A percentile compares a stretch with the other conserved stretches of the same genome.
These are phyloP conservation scores for Calameuta pallipes DNA, from an alignment of 2,888 invertebrate species.

Conservation along the genomic window DNA sequence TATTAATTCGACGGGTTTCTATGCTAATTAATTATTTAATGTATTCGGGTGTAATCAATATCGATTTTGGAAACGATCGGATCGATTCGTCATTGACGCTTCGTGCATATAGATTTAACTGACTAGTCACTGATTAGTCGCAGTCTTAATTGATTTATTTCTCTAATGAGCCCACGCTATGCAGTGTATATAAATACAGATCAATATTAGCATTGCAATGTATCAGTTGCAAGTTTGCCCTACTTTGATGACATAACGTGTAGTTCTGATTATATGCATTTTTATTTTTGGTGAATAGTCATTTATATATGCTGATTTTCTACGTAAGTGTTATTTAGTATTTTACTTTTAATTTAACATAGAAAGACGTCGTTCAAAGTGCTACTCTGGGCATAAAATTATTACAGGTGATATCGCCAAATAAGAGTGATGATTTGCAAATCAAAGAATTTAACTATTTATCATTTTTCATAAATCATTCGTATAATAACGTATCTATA, in stretches of 20 bases:
- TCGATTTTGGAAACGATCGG: background rate
- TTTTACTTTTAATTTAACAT: background rate
- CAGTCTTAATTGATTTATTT: slow-evolving; percentile 41
- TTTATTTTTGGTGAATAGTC: background rate
- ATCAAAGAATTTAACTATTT: background rate
- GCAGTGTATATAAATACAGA: background rate
- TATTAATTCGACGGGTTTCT: background rate
- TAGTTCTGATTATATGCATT: background rate
- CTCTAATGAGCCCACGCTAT: slow-evolving; percentile 37
- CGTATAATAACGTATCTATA: background rate
- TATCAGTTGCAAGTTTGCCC: background rate
- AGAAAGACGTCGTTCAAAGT: background rate
- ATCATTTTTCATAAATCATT: background rate
- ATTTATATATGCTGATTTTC: background rate
- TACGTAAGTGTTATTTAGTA: background rate
- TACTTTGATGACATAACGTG: background rate
- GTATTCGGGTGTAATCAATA: background rate
- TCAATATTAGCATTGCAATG: background rate
- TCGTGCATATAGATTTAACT: slow-evolving; percentile 19
- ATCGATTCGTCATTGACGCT: background rate
- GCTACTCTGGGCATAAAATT: background rate
- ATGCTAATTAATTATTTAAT: background rate
- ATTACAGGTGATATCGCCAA: background rate
- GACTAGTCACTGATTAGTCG: slow-evolving; percentile 31
- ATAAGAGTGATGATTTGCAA: background rate